Evolutionary conservation across 2,113 vertebrate species (phyloP).

Genomic region (Sitta europaea): DNA sequence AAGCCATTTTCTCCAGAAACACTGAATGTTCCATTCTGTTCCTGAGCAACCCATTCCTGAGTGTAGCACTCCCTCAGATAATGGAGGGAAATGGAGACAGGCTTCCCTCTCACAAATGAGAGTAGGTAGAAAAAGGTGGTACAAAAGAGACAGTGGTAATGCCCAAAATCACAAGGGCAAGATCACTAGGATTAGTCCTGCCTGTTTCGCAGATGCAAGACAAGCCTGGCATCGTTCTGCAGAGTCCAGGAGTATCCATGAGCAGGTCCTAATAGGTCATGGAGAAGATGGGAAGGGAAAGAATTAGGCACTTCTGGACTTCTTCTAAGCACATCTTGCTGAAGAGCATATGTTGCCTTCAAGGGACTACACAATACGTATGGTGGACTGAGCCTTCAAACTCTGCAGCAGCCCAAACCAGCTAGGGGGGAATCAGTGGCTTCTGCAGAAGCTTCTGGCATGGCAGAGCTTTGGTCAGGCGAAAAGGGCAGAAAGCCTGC

Average conservation of each 20-base stretch:
- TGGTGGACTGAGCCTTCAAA: background rate
- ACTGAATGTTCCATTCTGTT: background rate
- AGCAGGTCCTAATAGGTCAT: background rate
- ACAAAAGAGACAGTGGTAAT: background rate
- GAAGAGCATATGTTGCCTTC: background rate
- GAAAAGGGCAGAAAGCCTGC: background rate
- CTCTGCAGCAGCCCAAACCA: background rate
- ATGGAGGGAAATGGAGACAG: background rate
- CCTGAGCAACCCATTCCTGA: background rate
- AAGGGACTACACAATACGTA: rapidly evolving
- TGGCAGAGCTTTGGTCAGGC: background rate
- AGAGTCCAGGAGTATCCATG: background rate
- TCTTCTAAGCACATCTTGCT: background rate
- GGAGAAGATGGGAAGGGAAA: background rate
- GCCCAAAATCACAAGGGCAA: background rate
- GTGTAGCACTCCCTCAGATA: background rate
- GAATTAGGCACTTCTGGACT: background rate
- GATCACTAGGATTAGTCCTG: background rate
- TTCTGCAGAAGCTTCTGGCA: background rate
- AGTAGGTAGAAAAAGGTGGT: background rate
- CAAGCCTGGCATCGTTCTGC: background rate
- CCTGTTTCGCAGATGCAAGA: background rate
- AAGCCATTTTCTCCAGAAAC: background rate
- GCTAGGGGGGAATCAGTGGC: background rate
- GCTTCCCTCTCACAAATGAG: rapidly evolving